Evolutionary conservation across 2,797 vertebrate genomes (phyloP).

Genomic region (Spondyliosoma cantharus): DNA sequence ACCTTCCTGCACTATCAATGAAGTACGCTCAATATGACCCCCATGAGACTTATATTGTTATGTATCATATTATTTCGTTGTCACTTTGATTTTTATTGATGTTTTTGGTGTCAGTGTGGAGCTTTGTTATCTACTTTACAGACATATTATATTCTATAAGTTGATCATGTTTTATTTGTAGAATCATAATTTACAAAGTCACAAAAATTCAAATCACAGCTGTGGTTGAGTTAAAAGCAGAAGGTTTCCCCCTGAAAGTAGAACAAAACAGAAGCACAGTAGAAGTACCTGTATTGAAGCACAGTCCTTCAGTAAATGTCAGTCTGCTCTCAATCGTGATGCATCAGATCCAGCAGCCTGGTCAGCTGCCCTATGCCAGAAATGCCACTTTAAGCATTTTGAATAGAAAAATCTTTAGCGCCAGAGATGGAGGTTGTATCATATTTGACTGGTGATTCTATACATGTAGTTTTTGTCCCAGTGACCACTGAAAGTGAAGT

Average conservation of each 20-base stretch:
- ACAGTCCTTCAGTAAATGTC: background rate
- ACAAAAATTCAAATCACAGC: background rate
- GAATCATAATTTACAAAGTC: background rate
- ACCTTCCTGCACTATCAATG: too few species aligned
- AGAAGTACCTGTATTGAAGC: background rate
- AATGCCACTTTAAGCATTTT: too few species aligned
- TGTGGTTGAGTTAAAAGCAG: background rate
- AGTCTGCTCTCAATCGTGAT: too few species aligned
- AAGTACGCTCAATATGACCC: background rate
- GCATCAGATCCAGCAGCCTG: too few species aligned
- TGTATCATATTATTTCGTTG: background rate
- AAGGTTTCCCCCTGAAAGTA: background rate
- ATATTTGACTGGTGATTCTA: too few species aligned
- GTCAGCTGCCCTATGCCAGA: too few species aligned
- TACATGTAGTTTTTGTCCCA: too few species aligned
- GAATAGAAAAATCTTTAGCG: too few species aligned
- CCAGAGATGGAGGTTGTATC: too few species aligned
- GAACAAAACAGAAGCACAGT: background rate
- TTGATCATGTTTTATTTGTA: background rate
- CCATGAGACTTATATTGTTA: background rate
- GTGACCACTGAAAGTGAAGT: too few species aligned
- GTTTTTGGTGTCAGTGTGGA: background rate
- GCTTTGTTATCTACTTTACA: background rate
- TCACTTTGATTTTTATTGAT: background rate
- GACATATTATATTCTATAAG: background rate